Conservation (phyloP, 2,888 invertebrate species). For the Acleris holmiana region DNA sequence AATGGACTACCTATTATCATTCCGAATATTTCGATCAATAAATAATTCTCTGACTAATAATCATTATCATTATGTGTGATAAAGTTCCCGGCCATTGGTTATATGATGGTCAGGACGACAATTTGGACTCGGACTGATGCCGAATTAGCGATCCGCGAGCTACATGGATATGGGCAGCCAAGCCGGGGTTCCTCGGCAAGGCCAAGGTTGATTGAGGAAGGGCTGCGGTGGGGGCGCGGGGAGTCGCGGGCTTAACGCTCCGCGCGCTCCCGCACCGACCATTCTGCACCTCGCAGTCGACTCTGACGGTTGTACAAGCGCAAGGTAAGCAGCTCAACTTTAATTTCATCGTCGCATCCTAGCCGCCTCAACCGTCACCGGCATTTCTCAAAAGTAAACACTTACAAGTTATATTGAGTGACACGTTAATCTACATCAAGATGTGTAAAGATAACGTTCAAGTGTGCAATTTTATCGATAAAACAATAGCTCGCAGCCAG, state of each 20-base stretch:
- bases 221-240: conserved; percentile 75
- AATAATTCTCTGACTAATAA: conserved; percentile 21
- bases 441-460: conserved; percentile 73
- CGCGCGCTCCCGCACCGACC: conserved; percentile 78
- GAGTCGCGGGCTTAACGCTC: conserved; percentile 77
- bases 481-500: conserved; percentile 60
- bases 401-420: conserved; percentile 60
- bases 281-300: conserved; percentile 85
- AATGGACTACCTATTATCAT: too few species aligned
- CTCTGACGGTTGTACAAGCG: conserved; percentile 83
- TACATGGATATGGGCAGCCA: conserved; percentile 28
- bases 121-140: conserved; percentile 34
- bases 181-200: conserved; percentile 67
- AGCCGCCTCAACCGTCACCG: conserved; percentile 48
- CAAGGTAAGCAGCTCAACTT: conserved; percentile 79
- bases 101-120: conserved; percentile 27
- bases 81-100: conserved; percentile 27
- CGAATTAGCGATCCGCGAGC: conserved; percentile 33
- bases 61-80: conserved; percentile 9
- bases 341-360: conserved; percentile 56
- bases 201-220: conserved; percentile 79
- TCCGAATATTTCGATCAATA: too few species aligned
- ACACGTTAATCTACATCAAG: conserved; percentile 64
- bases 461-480: conserved; percentile 67
- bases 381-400: conserved; percentile 51